Percentiles rank a stretch among this genome's conserved stretches.
phyloP scores from a whole-genome alignment of 2,888 invertebrate genomes.

The Galeruca laticollis region DNA sequence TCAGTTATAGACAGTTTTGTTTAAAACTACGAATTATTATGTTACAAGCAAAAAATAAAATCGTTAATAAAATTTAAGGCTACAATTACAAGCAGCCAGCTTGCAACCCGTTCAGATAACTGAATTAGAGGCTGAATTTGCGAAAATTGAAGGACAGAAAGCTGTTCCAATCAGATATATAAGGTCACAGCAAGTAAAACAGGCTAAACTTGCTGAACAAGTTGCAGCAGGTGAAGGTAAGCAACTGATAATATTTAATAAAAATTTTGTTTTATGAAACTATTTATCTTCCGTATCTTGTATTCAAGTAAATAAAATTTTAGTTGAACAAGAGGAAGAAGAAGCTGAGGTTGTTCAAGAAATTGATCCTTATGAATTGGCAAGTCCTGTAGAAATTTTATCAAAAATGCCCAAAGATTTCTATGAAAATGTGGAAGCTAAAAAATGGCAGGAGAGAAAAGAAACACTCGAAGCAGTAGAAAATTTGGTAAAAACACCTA shows the following conservation, averaged over 20 bases:
- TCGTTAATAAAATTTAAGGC: conserved; percentile 66
- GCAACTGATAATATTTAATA: conserved; percentile 41
- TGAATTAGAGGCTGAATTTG: conserved; percentile 91
- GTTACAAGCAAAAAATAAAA: too few relatives aligned
- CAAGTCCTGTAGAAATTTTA: conserved; percentile 93
- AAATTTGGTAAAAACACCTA: conserved; percentile 82
- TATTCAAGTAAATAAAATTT: neutral
- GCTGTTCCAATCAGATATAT: conserved; percentile 81
- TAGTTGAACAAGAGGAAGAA: conserved; percentile 63
- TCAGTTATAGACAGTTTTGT: too few relatives aligned
- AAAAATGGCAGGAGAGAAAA: conserved; percentile 97
- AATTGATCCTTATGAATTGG: conserved; percentile 90
- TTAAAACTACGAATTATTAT: too few relatives aligned
- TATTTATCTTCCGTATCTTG: neutral
- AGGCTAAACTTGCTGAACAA: conserved; percentile 70
- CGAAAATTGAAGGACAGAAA: conserved; percentile 75
- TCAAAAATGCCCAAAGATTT: conserved; percentile 95
- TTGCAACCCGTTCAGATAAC: conserved; percentile 91
- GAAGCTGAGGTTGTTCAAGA: conserved; percentile 73
- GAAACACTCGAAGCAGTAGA: conserved; percentile 90
- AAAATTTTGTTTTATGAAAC: neutral
- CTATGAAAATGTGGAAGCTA: conserved; percentile 92
- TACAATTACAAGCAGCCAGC: conserved; percentile 78
- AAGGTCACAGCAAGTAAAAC: conserved; percentile 84
- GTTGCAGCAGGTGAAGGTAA: conserved; percentile 68